Conservation (phyloP, 2,113 vertebrate genomes). For the Craseonycteris thonglongyai region DNA sequence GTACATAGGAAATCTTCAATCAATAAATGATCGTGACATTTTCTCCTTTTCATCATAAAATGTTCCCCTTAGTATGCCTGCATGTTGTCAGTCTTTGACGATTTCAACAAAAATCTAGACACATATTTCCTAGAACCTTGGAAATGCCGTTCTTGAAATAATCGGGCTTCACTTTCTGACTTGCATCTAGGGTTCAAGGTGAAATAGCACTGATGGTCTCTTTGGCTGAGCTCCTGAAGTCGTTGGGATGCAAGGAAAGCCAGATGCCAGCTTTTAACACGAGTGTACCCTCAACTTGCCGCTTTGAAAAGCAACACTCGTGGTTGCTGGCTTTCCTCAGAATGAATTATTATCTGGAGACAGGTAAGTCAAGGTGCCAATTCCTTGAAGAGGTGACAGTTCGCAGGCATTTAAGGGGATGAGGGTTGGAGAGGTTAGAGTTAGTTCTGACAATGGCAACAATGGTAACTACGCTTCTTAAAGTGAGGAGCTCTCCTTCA, state of each 20-base stretch:
- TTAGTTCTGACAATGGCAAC: neutral
- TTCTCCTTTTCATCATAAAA: constrained; percentile 7
- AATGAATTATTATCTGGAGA: neutral
- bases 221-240: neutral
- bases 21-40: neutral
- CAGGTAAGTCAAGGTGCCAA: neutral
- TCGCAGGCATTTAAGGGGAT: neutral
- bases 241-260: neutral
- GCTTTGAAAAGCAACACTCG: neutral
- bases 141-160: neutral
- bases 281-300: neutral
- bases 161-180: neutral
- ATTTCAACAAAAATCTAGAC: neutral
- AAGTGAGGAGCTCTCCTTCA: neutral
- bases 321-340: neutral
- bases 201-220: neutral
- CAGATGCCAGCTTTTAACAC: fast-evolving
- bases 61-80: neutral
- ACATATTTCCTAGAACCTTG: neutral
- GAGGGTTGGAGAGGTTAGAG: neutral
- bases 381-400: neutral
- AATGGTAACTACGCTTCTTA: neutral
- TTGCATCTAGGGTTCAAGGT: neutral
- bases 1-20: neutral
- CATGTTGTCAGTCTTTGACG: neutral